Evolutionary conservation across 2,113 vertebrate species (phyloP), one percentile per base, ranked within the genome.

Genomic region (Bagarius yarrelli): DNA sequence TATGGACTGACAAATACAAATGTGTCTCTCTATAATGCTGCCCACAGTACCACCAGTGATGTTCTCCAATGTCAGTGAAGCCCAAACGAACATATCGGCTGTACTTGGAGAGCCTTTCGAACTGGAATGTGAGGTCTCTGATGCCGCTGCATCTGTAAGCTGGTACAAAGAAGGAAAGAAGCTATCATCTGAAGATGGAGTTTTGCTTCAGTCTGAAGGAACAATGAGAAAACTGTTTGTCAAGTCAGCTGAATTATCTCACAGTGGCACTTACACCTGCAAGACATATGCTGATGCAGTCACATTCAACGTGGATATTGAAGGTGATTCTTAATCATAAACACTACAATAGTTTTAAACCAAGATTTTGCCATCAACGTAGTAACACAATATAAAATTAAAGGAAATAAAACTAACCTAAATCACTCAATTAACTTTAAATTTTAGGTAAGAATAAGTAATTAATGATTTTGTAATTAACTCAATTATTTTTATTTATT

Each of bases 111-210:
- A 76, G 53, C 79, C 91, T 50, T 77, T 93, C 86, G 78, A 90
- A 73, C 91, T 93, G 60, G 86, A 85, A 60, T 94, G 93, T 81
- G 86, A 92, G 79, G 86, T 94, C 67, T 89, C 90, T 9, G 89
- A 93, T 34, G 77, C 90, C 1, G 82, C 83, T 18, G 84, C 89
- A 83, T 85, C 81, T 25, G 92, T 93, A 9, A 32, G 84, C 79
- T 94, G 94, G 93, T 90, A 85, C 84, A 93, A 93, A 85, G 92
- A 94, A 5, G 92, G 88, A 40, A 78, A 70, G 34, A 66, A 91
- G 71, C 79, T 94, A 64, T 87, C 79, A 16, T 85, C 89, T 57
- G 85, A 89, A 76, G 78, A 81, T 77, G 89, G 88, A 77, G 57
- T 88, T 76, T 86, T 90, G 13, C 79, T 89, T 81, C 86, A 86